These are phyloP conservation scores for Muscidifurax raptorellus DNA, from an alignment of 1,140 invertebrate species.

Conservation along the genomic window DNA sequence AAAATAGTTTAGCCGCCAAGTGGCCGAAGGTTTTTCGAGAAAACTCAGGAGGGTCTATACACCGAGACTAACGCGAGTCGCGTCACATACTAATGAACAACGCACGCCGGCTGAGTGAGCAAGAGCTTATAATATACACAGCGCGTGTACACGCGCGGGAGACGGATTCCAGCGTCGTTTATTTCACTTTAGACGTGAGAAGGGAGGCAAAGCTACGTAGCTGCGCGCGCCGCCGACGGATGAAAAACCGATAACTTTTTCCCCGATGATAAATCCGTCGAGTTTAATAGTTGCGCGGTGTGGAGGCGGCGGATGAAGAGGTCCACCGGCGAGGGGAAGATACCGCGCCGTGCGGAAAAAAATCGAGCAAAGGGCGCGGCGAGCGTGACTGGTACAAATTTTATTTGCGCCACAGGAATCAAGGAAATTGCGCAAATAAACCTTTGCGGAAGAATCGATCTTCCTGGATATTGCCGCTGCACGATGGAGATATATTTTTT, in stretches of 20 bases:
- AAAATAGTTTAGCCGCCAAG: constrained; percentile 5
- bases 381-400: constrained; percentile 25
- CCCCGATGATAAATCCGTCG: constrained; percentile 8
- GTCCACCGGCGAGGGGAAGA: not conserved
- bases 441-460: not conserved
- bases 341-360: not conserved
- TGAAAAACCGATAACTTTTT: constrained; percentile 31
- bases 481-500: constrained; percentile 18
- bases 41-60: constrained; percentile 16
- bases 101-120: not conserved
- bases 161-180: constrained; percentile 14
- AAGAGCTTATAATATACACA: not conserved
- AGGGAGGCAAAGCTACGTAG: not conserved
- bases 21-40: constrained; percentile 29
- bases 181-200: constrained; percentile 39
- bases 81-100: constrained; percentile 51
- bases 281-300: not conserved
- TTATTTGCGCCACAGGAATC: constrained; percentile 13
- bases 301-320: not conserved
- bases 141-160: not conserved
- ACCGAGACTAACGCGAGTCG: not conserved
- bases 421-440: constrained; percentile 12
- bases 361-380: not conserved
- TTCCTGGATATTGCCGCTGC: not conserved
- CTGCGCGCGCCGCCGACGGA: not conserved